Percentiles rank a stretch among this genome's conserved stretches.
Evolutionary conservation across 35 echinoderm and acorn worm genomes (phyloP).

Genomic region (Lytechinus variegatus): DNA sequence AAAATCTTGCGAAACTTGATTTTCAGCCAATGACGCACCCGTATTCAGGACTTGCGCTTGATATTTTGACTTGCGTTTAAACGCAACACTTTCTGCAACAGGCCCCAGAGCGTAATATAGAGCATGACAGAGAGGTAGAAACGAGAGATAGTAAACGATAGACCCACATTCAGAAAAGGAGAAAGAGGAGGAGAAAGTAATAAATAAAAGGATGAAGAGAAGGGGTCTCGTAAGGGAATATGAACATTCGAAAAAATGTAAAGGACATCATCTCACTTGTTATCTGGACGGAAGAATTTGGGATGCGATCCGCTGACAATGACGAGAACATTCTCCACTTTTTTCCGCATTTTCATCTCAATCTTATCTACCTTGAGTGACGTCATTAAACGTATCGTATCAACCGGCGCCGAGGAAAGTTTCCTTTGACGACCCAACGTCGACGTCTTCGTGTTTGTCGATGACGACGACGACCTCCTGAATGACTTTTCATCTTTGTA

Average conservation of each 20-base stretch:
- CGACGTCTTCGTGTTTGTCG: background rate
- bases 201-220: too few species aligned
- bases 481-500: slow-evolving; percentile 40
- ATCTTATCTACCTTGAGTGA: slow-evolving; percentile 17
- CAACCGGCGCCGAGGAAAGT: background rate
- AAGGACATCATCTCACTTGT: slow-evolving; percentile 9
- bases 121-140: background rate
- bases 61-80: too few species aligned
- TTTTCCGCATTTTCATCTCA: slow-evolving; percentile 35
- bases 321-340: slow-evolving; percentile 24
- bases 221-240: too few species aligned
- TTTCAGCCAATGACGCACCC: too few species aligned
- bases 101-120: too few species aligned
- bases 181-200: too few species aligned
- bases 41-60: too few species aligned
- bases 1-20: too few species aligned
- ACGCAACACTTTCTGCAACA: too few species aligned
- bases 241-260: too few species aligned
- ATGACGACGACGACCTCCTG: background rate
- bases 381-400: background rate
- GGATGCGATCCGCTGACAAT: slow-evolving; percentile 42
- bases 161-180: too few species aligned
- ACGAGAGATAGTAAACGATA: too few species aligned
- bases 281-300: slow-evolving; percentile 42
- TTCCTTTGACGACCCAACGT: slow-evolving; percentile 30